phyloP scores from a whole-genome alignment of 2,888 invertebrate genomes.

The Atrina japonica region DNA sequence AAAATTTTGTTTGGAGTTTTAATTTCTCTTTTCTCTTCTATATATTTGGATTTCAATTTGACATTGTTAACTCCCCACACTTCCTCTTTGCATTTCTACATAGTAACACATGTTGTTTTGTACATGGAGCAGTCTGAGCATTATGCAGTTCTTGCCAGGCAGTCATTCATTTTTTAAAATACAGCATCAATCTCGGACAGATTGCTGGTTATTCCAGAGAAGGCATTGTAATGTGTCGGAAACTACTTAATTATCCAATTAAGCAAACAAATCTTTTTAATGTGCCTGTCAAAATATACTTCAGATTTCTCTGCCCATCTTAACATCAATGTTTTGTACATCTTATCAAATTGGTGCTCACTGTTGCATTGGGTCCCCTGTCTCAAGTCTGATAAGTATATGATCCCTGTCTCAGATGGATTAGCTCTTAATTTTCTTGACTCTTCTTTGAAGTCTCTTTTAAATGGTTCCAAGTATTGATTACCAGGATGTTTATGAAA shows the following conservation, averaged over 20 bases:
- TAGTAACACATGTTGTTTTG: slow-evolving; percentile 31
- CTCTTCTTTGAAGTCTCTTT: slow-evolving; percentile 22
- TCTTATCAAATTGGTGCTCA: neutral
- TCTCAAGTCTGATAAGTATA: slow-evolving; percentile 5
- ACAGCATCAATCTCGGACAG: slow-evolving; percentile 12
- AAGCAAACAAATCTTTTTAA: slow-evolving; percentile 1
- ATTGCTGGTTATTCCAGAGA: slow-evolving; percentile 22
- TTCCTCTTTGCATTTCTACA: slow-evolving; percentile 19
- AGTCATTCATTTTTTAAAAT: slow-evolving; percentile 9
- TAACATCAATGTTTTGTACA: neutral
- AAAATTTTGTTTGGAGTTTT: too few species aligned
- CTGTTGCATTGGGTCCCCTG: neutral
- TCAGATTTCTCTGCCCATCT: too few species aligned
- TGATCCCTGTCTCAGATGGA: neutral
- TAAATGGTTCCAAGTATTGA: slow-evolving; percentile 28
- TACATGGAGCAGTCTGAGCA: slow-evolving; percentile 1
- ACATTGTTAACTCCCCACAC: neutral
- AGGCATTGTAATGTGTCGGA: slow-evolving; percentile 5
- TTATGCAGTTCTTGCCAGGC: slow-evolving; percentile 21
- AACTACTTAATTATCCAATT: slow-evolving; percentile 23
- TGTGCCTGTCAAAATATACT: too few species aligned
- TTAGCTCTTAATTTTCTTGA: slow-evolving; percentile 3
- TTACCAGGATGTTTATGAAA: too few species aligned
- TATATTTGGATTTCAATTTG: too few species aligned
- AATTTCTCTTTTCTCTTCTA: too few species aligned